phyloP scores from a whole-genome alignment of 2,888 invertebrate genomes.

The Phaonia tiefii region DNA sequence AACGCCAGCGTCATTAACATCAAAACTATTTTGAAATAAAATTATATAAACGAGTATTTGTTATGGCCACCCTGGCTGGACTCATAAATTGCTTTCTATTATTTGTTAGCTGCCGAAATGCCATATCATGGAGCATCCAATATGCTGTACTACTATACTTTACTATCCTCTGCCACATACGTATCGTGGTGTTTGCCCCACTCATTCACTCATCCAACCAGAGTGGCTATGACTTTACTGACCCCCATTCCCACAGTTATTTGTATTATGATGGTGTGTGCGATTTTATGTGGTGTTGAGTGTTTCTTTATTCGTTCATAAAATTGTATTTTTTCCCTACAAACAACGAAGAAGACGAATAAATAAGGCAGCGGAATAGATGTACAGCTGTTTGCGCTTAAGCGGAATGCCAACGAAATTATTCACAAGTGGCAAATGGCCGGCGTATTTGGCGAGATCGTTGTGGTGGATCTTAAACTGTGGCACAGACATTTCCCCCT shows the following conservation, averaged over 20 bases:
- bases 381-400: constrained; percentile 54
- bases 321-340: constrained; percentile 26
- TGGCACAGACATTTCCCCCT: constrained; percentile 57
- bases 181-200: too few species aligned
- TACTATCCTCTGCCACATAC: too few species aligned
- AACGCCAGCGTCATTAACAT: too few species aligned
- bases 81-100: constrained; percentile 36
- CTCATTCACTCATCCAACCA: not conserved
- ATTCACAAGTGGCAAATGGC: constrained; percentile 43
- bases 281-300: constrained; percentile 49
- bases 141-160: not conserved
- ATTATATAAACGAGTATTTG: not conserved
- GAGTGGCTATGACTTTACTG: constrained; percentile 56
- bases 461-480: constrained; percentile 54
- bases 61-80: constrained; percentile 30
- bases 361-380: not conserved
- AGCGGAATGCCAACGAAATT: constrained; percentile 58
- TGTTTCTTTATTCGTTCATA: constrained; percentile 42
- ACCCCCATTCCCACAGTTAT: constrained; percentile 66
- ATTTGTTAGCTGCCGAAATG: constrained; percentile 44
- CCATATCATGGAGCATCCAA: constrained; percentile 23
- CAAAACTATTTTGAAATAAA: too few species aligned
- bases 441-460: constrained; percentile 1
- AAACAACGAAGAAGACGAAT: not conserved
- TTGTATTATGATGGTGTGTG: constrained; percentile 40